Evolutionary conservation across 2,797 vertebrate species (phyloP), one percentile per base, ranked within the genome.

Genomic region (Fringilla coelebs): DNA sequence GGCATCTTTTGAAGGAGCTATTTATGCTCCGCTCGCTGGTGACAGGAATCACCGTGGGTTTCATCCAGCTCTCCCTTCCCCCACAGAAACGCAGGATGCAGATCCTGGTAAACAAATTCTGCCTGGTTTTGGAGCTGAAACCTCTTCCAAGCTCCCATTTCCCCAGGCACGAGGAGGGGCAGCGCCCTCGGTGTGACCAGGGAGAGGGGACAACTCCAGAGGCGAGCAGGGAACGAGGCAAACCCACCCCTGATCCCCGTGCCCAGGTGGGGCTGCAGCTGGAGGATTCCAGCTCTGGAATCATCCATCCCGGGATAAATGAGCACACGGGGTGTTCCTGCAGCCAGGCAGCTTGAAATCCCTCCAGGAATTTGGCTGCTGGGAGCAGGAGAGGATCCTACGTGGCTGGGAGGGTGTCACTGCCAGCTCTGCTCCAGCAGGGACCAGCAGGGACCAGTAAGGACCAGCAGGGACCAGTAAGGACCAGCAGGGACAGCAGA

Each of bases 41-140:
- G 57, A 88, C 67, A 60, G 2, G 5, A 82, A 71, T 89, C 1
- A 28, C 88, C 45, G 93, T 90, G 95, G 88, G 89, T 78, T 94
- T 38, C 76, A 86, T 81, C 93, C 91, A 72, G 89, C 88, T 58
- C 82, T 85, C 93, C 91, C 95, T 91, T 73, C 91, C 93, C 90
- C 93, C 89, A 40, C 25, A 12, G 10, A 74, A 70, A n/a, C 0
- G 9, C 82, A 29, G 89, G 65, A 68, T 73, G 89, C 65, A 57
- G 81, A 84, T 61, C 82, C 78, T 17, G 73, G 36, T 62, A 88
- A 96, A 96, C 79, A 91, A 90, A 16, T 41, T 13, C 94, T 60
- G 70, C 14, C 61, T 46, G 16, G 15, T 58, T 86, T 91, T 19
- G 51, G 36, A 83, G 76, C 54, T 4, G n/a, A 76, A 72, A 58